Evolutionary conservation across 1,140 invertebrate species (phyloP).

Genomic region (Mylabris phalerata): DNA sequence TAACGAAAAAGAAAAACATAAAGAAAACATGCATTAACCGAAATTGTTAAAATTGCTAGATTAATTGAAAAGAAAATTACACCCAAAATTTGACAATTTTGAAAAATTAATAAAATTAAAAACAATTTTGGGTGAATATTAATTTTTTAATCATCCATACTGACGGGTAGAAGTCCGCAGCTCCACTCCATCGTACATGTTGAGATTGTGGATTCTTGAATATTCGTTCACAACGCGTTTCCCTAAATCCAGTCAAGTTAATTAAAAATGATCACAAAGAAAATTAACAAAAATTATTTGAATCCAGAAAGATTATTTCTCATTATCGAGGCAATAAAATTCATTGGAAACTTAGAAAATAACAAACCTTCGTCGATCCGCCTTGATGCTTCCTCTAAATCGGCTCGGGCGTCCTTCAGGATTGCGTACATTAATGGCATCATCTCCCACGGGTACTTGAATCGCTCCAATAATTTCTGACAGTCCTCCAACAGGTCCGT

Average conservation of each 20-base stretch:
- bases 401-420: slow-evolving; percentile 58
- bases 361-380: slow-evolving; percentile 63
- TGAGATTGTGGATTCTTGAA: slow-evolving; percentile 59
- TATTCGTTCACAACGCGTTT: slow-evolving; percentile 57
- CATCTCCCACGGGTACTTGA: slow-evolving; percentile 64
- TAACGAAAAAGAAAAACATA: slow-evolving; percentile 24
- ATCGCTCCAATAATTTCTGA: slow-evolving; percentile 60
- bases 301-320: too few relatives aligned
- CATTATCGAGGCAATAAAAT: too few relatives aligned
- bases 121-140: slow-evolving; percentile 28
- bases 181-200: slow-evolving; percentile 62
- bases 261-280: background rate
- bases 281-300: too few relatives aligned
- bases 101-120: slow-evolving; percentile 1
- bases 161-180: slow-evolving; percentile 60
- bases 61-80: slow-evolving; percentile 10
- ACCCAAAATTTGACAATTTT: slow-evolving; percentile 9
- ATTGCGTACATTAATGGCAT: slow-evolving; percentile 66
- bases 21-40: slow-evolving; percentile 26
- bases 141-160: slow-evolving; percentile 58
- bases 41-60: slow-evolving; percentile 7
- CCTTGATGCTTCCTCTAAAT: slow-evolving; percentile 59
- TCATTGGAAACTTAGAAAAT: background rate
- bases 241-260: slow-evolving; percentile 32
- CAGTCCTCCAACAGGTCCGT: slow-evolving; percentile 61